Conservation (phyloP, 2,797 vertebrate species). For the Myoxocephalus aenaeus region DNA sequence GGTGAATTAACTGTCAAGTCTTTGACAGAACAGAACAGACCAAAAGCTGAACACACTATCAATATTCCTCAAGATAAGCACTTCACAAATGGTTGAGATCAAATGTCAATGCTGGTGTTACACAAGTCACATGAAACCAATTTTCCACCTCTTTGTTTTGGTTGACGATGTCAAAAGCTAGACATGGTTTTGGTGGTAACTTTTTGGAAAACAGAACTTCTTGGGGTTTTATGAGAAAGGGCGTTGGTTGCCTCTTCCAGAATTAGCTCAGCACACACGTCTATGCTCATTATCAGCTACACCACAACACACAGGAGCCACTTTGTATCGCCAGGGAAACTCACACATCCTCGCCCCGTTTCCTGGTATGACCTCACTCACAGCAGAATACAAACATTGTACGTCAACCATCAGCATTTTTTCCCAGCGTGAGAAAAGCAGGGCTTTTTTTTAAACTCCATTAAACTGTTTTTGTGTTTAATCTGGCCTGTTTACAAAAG, state of each 20-base stretch:
- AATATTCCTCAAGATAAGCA: conserved; percentile 50
- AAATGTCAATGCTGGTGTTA: neutral
- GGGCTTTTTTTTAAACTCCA: neutral
- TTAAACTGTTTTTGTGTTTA: neutral
- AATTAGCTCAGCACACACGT: conserved; percentile 53
- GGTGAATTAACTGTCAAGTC: conserved; percentile 74
- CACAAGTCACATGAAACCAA: neutral
- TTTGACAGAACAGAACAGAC: conserved; percentile 54
- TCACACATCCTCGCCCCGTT: conserved; percentile 58
- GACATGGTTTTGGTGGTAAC: conserved; percentile 12
- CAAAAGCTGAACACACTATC: conserved; percentile 51
- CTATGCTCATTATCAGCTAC: conserved; percentile 57
- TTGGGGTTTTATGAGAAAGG: conserved; percentile 49
- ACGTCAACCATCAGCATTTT: conserved; percentile 44
- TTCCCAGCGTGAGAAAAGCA: conserved; percentile 43
- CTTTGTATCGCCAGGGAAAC: conserved; percentile 59
- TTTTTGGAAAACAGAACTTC: conserved; percentile 19
- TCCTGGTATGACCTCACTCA: conserved; percentile 73
- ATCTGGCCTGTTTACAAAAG: neutral
- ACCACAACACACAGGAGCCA: conserved; percentile 53
- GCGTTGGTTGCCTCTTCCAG: conserved; percentile 57
- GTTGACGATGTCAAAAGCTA: conserved; percentile 3
- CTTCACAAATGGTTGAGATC: conserved; percentile 14
- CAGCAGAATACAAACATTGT: conserved; percentile 52
- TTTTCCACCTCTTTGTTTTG: conserved; percentile 9